Evolutionary conservation across 2,888 invertebrate genomes (phyloP), one percentile per base, ranked within the genome.

Genomic region (Arrhopalites spinosus): DNA sequence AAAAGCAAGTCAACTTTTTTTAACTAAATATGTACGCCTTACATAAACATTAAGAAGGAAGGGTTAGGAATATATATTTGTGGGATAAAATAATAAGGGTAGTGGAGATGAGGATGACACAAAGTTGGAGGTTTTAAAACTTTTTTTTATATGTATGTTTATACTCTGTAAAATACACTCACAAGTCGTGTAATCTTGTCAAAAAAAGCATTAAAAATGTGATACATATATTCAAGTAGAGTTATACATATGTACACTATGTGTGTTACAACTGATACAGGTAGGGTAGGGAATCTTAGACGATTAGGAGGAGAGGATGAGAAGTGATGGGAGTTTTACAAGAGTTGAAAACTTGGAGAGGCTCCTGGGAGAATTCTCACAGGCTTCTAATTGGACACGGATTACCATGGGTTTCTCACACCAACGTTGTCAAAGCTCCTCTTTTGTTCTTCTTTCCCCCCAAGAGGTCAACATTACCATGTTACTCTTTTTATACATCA

Each of bases 371-470:
- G 66, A 71, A 53, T 71, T 75, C 75, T 66, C 75, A 75, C 75
- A 63, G 47, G 53, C 64, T 36, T 36, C 36, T 75, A 75, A 75
- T 75, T 75, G 56, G 75, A 75, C 75, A 75, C 75, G 75, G 75
- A 75, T 75, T 64, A 75, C 75, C 71, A 70, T 64, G 23, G 20
- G 13, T 53, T 75, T 70, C 71, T 72, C 71, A 61, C 71, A 61
- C 45, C 5, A 11, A 20, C 45, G 36, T 36, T 36, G 71, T 36
- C 56, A 43, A 72, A 25, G 13, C 15, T 59, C 43, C 29, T 47
- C 36, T 36, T 59, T 70, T 56, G 30, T 70, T 56, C 70, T 70
- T 70, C 50, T 7, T n/a, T n/a, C 59, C 47, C 17, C 27, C 36
- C 69, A 50, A 63, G 25, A 63, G 66, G 64, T 66, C 67, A 59